Percentiles rank a stretch among this genome's conserved stretches.
These are phyloP conservation scores for Ochlodes sylvanus DNA, from an alignment of 2,888 invertebrate species.

Conservation along the genomic window DNA sequence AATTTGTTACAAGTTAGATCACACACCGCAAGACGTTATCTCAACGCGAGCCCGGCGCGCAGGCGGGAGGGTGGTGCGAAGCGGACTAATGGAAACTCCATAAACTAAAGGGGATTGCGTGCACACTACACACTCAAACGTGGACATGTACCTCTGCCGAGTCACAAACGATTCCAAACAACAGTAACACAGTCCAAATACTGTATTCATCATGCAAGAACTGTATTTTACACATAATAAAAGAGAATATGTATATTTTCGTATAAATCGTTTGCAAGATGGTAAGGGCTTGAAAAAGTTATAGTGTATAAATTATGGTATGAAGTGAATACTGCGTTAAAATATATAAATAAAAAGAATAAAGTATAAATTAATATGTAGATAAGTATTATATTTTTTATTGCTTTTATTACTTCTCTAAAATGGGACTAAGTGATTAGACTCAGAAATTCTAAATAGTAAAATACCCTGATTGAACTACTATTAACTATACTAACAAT, in stretches of 20 bases:
- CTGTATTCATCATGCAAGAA: background rate
- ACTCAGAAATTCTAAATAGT: background rate
- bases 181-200: background rate
- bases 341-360: background rate
- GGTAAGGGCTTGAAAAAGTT: background rate
- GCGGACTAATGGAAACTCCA: slow-evolving; percentile 61
- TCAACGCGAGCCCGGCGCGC: slow-evolving; percentile 59
- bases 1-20: slow-evolving; percentile 4
- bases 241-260: background rate
- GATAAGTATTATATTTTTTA: background rate
- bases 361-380: background rate
- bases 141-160: slow-evolving; percentile 25
- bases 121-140: slow-evolving; percentile 48
- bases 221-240: background rate
- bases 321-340: background rate
- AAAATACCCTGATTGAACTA: background rate
- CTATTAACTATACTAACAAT: background rate
- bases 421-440: slow-evolving; percentile 2
- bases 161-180: slow-evolving; percentile 2
- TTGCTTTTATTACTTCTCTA: background rate
- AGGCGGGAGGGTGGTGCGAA: slow-evolving; percentile 65
- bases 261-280: background rate
- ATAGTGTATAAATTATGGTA: slow-evolving; percentile 1
- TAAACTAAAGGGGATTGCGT: slow-evolving; percentile 42
- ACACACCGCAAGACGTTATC: slow-evolving; percentile 40